phyloP scores from a whole-genome alignment of 2,888 invertebrate genomes.

The Anthrax anthrax region DNA sequence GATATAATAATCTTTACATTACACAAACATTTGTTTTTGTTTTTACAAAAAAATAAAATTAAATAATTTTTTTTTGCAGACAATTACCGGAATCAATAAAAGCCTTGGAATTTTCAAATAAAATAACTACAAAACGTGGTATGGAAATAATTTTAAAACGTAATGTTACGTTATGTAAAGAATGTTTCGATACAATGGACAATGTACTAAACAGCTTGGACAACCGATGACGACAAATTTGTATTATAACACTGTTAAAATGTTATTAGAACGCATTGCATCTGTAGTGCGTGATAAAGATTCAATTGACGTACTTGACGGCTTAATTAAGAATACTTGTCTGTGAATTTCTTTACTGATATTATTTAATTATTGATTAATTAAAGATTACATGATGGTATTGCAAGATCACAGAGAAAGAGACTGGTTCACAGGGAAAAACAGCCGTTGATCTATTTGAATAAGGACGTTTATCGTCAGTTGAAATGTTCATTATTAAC shows the following conservation, averaged over 20 bases:
- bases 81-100: no score
- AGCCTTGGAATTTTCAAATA: conserved; percentile 72
- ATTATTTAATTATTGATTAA: conserved; percentile 24
- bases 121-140: conserved; percentile 64
- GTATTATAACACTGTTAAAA: no score
- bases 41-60: conserved; percentile 77
- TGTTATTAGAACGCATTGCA: no score
- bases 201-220: conserved; percentile 73
- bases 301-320: conserved; percentile 58
- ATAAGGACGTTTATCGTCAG: conserved; percentile 58
- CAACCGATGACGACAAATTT: conserved; percentile 89
- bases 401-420: conserved; percentile 66
- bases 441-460: conserved; percentile 71
- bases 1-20: conserved; percentile 18
- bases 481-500: no score
- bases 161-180: conserved; percentile 80
- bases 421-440: no score
- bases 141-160: no score
- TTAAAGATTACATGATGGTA: conserved; percentile 64
- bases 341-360: not conserved
- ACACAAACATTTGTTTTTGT: conserved; percentile 36
- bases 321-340: conserved; percentile 30
- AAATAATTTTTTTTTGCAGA: no score
- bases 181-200: conserved; percentile 81
- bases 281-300: no score